These are phyloP conservation scores for Phrynosoma platyrhinos DNA, from an alignment of 2,113 vertebrate species.

Conservation along the genomic window DNA sequence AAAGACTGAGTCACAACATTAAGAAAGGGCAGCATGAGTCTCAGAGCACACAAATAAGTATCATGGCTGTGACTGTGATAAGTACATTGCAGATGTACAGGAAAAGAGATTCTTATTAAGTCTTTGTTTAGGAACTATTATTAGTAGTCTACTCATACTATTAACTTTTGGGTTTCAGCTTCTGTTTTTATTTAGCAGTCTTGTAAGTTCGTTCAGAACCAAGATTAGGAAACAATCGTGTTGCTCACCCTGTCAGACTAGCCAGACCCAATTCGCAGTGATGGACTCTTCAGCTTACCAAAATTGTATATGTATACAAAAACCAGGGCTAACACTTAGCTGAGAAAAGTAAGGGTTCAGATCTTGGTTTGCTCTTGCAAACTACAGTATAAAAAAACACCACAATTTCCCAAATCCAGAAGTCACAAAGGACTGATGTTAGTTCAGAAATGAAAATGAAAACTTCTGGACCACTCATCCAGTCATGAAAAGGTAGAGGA, in stretches of 20 bases:
- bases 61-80: conserved; percentile 5
- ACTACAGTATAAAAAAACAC: not conserved
- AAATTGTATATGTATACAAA: too few species aligned
- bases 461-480: not conserved
- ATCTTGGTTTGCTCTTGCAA: not conserved
- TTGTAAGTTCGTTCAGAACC: not conserved
- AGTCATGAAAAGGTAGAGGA: not conserved
- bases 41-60: not conserved
- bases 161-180: not conserved
- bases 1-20: conserved; percentile 24
- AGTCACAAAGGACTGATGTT: not conserved
- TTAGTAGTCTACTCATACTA: not conserved
- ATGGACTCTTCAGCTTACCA: not conserved
- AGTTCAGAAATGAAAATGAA: not conserved
- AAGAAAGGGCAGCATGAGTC: not conserved
- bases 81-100: not conserved
- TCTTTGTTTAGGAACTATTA: not conserved
- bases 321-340: not conserved
- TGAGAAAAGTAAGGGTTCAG: not conserved
- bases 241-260: too few species aligned
- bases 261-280: not conserved
- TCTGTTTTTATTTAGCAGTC: not conserved
- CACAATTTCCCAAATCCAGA: not conserved
- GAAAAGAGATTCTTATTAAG: not conserved
- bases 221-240: not conserved